Percentiles rank a stretch among this genome's conserved stretches.
Evolutionary conservation across 1,140 invertebrate genomes (phyloP).

Genomic region (Plutomurus gul): DNA sequence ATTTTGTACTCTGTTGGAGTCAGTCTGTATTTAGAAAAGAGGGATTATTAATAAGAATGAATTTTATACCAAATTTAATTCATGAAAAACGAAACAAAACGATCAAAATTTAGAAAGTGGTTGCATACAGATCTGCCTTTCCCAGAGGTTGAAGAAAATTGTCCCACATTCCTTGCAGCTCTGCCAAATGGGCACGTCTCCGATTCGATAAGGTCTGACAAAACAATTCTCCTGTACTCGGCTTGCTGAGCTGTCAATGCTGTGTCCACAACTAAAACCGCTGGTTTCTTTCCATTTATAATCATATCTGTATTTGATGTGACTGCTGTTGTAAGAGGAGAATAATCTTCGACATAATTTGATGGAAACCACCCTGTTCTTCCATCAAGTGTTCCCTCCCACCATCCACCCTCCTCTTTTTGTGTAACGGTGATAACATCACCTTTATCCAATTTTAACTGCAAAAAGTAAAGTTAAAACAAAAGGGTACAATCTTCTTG

Average conservation of each 20-base stretch:
- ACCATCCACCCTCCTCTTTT: constrained; percentile 90
- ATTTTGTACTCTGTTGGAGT: constrained; percentile 82
- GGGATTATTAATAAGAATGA: too few relatives aligned
- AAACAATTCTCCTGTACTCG: constrained; percentile 75
- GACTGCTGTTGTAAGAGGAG: background rate
- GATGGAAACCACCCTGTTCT: constrained; percentile 98
- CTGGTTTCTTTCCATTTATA: background rate
- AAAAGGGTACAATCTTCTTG: constrained; percentile 35
- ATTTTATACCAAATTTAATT: too few relatives aligned
- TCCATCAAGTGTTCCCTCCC: constrained; percentile 91
- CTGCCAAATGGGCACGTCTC: constrained; percentile 85
- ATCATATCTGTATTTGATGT: background rate
- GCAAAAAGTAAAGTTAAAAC: constrained; percentile 56
- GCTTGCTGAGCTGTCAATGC: constrained; percentile 65
- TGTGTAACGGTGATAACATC: constrained; percentile 96
- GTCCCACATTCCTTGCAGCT: constrained; percentile 80
- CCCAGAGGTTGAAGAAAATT: constrained; percentile 84
- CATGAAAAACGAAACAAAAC: background rate
- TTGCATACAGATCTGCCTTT: constrained; percentile 82
- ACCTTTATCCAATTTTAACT: constrained; percentile 94
- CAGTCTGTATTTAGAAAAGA: constrained; percentile 74
- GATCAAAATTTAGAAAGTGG: constrained; percentile 53
- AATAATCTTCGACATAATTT: constrained; percentile 86
- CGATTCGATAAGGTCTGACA: constrained; percentile 90
- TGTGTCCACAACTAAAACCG: constrained; percentile 56